Percentiles rank a stretch among this genome's conserved stretches.
phyloP scores from a whole-genome alignment of 1,140 invertebrate genomes.

The Diorhabda elongata region DNA sequence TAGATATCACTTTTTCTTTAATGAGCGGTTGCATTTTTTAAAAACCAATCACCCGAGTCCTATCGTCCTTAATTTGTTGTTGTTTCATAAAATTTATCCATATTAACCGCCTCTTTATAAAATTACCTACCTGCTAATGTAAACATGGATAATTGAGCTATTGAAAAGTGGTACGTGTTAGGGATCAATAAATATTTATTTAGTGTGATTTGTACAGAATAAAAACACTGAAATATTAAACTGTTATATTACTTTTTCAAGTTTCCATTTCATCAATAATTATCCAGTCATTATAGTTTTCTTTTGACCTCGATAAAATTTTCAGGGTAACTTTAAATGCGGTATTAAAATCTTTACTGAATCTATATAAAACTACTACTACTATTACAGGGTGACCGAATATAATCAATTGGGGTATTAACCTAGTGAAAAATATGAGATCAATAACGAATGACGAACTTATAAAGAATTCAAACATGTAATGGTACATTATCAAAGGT shows the following conservation, averaged over 20 bases:
- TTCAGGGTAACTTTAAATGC: neutral
- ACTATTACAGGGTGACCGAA: neutral
- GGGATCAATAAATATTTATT: too few relatives aligned
- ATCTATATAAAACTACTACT: neutral
- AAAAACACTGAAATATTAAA: too few relatives aligned
- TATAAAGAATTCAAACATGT: neutral
- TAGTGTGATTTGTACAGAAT: too few relatives aligned
- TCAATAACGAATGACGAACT: neutral
- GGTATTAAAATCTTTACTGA: neutral
- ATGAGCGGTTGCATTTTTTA: too few relatives aligned
- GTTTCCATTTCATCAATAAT: neutral
- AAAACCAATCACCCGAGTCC: too few relatives aligned
- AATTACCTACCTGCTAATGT: too few relatives aligned
- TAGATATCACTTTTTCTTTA: too few relatives aligned
- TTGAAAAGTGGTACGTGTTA: too few relatives aligned
- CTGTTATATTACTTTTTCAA: neutral
- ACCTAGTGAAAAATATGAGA: neutral
- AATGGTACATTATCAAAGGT: neutral
- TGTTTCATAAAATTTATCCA: too few relatives aligned
- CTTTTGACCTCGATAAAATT: neutral
- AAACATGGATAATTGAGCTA: too few relatives aligned
- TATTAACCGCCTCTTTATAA: too few relatives aligned
- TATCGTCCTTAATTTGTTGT: too few relatives aligned
- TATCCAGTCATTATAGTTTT: neutral
- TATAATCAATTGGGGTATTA: neutral